Conservation (phyloP, 2,888 invertebrate genomes). For the Euproctis similis region DNA sequence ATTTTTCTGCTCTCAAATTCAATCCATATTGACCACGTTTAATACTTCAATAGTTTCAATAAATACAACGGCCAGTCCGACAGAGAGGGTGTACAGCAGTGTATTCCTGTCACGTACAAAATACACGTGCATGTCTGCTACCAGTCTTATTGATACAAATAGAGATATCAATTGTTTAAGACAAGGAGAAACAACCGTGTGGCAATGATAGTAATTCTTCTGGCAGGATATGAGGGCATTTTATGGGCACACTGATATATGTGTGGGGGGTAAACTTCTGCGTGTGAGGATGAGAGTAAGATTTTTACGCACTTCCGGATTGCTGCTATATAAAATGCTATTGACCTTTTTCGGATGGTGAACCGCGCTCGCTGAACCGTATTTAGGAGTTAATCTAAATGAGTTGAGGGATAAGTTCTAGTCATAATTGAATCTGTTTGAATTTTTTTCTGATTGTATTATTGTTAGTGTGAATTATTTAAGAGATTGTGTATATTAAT, state of each 20-base stretch:
- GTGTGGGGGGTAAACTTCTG: slow-evolving; percentile 39
- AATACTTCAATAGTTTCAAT: slow-evolving; percentile 49
- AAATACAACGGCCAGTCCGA: slow-evolving; percentile 38
- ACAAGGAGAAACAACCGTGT: slow-evolving; percentile 60
- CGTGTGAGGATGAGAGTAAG: slow-evolving; percentile 39
- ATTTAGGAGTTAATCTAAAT: slow-evolving; percentile 21
- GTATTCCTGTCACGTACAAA: slow-evolving; percentile 64
- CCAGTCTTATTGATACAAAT: slow-evolving; percentile 74
- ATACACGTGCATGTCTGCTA: slow-evolving; percentile 68
- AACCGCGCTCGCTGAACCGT: slow-evolving; percentile 23
- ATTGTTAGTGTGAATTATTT: too few species aligned
- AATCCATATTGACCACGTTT: slow-evolving; percentile 8
- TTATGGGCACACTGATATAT: slow-evolving; percentile 45
- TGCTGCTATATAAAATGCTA: slow-evolving; percentile 39
- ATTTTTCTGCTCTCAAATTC: too few species aligned
- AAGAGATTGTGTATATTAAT: too few species aligned
- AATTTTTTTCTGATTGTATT: slow-evolving; percentile 6
- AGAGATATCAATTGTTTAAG: slow-evolving; percentile 74
- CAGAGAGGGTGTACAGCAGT: slow-evolving; percentile 36
- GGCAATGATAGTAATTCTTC: slow-evolving; percentile 57
- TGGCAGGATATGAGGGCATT: slow-evolving; percentile 40
- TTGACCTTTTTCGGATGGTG: slow-evolving; percentile 38
- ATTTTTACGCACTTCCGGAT: slow-evolving; percentile 43
- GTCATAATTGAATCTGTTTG: slow-evolving; percentile 14
- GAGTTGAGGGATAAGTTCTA: slow-evolving; percentile 12